phyloP scores from a whole-genome alignment of 2,113 vertebrate species.

The Lepisosteus oculatus region DNA sequence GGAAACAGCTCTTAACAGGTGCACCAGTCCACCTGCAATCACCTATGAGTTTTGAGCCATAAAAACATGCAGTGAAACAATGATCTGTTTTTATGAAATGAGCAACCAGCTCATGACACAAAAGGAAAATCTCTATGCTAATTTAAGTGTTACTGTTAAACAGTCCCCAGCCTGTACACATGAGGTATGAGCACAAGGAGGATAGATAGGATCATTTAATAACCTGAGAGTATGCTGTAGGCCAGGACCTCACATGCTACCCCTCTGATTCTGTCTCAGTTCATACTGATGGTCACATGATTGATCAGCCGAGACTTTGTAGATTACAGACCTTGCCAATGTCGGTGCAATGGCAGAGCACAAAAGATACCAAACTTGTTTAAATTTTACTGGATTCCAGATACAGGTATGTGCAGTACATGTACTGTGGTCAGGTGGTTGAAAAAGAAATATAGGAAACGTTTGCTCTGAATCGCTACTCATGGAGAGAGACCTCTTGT shows the following conservation, averaged over 20 bases:
- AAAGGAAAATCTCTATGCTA: background rate
- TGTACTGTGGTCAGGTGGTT: background rate
- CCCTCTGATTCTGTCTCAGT: background rate
- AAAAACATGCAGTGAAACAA: too few species aligned
- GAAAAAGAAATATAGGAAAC: background rate
- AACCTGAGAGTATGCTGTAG: background rate
- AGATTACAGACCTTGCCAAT: background rate
- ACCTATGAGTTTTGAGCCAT: background rate
- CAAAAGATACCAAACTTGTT: background rate
- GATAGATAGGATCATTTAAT: background rate
- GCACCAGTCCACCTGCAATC: too few species aligned
- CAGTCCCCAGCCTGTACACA: background rate
- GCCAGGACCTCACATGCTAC: constrained; percentile 6
- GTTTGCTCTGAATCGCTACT: background rate
- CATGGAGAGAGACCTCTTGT: background rate
- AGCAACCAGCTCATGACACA: too few species aligned
- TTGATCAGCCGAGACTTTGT: background rate
- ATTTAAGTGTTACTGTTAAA: constrained; percentile 2
- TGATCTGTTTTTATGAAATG: background rate
- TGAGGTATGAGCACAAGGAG: constrained; percentile 1
- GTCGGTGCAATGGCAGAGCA: background rate
- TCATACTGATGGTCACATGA: constrained; percentile 3
- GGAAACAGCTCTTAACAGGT: too few species aligned
- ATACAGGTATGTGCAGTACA: background rate
- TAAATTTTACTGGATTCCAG: background rate